Evolutionary conservation across 2,113 vertebrate species (phyloP).

Genomic region (Paradoxurus hermaphroditus): DNA sequence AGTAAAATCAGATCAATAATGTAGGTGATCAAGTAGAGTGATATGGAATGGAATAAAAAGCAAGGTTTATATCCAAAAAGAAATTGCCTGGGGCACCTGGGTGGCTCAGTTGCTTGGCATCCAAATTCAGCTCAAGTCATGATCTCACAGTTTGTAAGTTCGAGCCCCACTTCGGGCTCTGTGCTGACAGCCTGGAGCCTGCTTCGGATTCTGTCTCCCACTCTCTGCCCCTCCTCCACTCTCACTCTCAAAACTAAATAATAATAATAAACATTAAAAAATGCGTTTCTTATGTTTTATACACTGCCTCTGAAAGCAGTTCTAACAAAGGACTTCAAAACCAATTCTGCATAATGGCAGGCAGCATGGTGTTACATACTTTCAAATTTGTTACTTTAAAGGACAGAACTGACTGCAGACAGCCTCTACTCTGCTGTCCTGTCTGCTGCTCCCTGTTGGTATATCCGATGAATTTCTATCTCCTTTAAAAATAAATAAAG

Average conservation of each 20-base stretch:
- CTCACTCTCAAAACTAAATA: too few species aligned
- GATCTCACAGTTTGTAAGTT: too few species aligned
- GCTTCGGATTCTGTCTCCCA: too few species aligned
- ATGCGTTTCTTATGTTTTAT: neutral
- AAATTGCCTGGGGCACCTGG: neutral
- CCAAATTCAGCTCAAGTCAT: too few species aligned
- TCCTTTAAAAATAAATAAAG: neutral
- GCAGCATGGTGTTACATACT: neutral
- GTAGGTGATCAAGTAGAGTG: neutral
- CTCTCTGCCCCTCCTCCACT: too few species aligned
- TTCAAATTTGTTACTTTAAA: neutral
- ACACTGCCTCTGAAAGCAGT: neutral
- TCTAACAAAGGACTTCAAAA: neutral
- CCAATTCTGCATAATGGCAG: neutral
- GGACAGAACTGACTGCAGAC: neutral
- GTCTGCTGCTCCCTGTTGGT: too few species aligned
- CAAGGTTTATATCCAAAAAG: neutral
- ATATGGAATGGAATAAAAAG: neutral
- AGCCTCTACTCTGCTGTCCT: too few species aligned
- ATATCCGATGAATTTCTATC: too few species aligned
- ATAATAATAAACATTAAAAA: neutral
- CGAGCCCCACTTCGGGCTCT: too few species aligned
- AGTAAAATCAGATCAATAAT: neutral
- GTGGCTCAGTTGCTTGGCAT: too few species aligned
- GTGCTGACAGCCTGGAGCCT: too few species aligned